phyloP scores from a whole-genome alignment of 2,888 invertebrate genomes.

The Leucophora obtusa region DNA sequence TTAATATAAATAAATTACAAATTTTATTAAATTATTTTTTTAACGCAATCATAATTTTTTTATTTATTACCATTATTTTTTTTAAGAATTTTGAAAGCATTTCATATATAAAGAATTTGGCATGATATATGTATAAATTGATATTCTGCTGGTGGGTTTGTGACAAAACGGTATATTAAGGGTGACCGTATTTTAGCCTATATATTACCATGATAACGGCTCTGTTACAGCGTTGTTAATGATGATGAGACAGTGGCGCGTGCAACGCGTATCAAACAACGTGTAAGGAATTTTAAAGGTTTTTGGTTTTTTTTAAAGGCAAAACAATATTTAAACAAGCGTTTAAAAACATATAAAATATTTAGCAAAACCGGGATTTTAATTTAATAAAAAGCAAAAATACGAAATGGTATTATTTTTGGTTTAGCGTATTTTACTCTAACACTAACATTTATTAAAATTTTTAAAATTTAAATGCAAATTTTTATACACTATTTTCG shows the following conservation, averaged over 20 bases:
- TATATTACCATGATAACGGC: constrained; percentile 23
- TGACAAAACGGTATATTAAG: constrained; percentile 7
- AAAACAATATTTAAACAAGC: constrained; percentile 2
- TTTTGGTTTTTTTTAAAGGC: no score
- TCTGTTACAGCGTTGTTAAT: constrained; percentile 17
- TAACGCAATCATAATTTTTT: constrained; percentile 13
- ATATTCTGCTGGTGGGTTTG: not conserved
- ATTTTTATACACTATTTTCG: no score
- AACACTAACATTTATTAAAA: no score
- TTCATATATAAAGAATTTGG: not conserved
- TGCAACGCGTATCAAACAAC: constrained; percentile 44
- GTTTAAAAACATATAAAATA: not conserved
- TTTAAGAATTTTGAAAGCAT: not conserved
- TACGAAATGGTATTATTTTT: not conserved
- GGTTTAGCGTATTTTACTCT: not conserved
- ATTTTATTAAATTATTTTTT: constrained; percentile 31
- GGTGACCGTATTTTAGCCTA: constrained; percentile 35
- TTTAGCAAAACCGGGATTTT: not conserved
- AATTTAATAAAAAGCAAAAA: no score
- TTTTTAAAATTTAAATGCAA: no score
- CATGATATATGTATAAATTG: not conserved
- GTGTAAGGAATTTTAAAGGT: constrained; percentile 38
- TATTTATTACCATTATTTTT: no score
- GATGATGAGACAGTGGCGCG: constrained; percentile 38
- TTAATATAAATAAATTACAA: constrained; percentile 8